phyloP scores from a whole-genome alignment of 2,888 invertebrate species.

The Portevinia maculata region DNA sequence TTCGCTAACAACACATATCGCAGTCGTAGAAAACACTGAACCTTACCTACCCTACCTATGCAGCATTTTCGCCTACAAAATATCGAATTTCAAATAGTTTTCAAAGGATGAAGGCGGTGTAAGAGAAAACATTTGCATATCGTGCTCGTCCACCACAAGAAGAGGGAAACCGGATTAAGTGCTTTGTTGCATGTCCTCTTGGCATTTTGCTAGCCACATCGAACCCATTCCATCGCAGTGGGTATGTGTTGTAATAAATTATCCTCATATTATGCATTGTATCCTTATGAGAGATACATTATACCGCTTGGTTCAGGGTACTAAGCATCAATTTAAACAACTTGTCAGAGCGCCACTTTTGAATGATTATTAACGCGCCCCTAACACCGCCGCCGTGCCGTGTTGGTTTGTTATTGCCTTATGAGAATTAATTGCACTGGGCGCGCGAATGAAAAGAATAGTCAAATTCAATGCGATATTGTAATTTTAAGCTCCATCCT shows the following conservation, averaged over 20 bases:
- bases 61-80: constrained; percentile 18
- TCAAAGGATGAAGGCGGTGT: constrained; percentile 33
- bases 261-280: constrained; percentile 55
- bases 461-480: constrained; percentile 72
- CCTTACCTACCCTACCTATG: too few species aligned
- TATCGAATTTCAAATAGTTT: constrained; percentile 64
- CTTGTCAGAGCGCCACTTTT: constrained; percentile 74
- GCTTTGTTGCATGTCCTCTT: constrained; percentile 76
- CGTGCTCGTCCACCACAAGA: constrained; percentile 63
- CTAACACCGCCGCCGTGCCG: background rate
- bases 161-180: constrained; percentile 73
- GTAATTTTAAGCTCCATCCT: constrained; percentile 72
- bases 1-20: background rate
- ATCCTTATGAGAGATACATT: constrained; percentile 66
- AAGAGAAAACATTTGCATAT: constrained; percentile 75
- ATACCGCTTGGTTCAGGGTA: constrained; percentile 44
- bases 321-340: constrained; percentile 74
- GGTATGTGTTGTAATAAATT: constrained; percentile 71
- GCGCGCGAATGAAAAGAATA: constrained; percentile 46
- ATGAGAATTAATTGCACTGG: constrained; percentile 56
- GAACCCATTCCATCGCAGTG: background rate
- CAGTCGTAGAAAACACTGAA: constrained; percentile 17
- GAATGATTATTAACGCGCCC: constrained; percentile 67
- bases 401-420: constrained; percentile 34
- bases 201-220: constrained; percentile 50